phyloP scores from a whole-genome alignment of 2,888 invertebrate species.

The Strigamia crassipes region DNA sequence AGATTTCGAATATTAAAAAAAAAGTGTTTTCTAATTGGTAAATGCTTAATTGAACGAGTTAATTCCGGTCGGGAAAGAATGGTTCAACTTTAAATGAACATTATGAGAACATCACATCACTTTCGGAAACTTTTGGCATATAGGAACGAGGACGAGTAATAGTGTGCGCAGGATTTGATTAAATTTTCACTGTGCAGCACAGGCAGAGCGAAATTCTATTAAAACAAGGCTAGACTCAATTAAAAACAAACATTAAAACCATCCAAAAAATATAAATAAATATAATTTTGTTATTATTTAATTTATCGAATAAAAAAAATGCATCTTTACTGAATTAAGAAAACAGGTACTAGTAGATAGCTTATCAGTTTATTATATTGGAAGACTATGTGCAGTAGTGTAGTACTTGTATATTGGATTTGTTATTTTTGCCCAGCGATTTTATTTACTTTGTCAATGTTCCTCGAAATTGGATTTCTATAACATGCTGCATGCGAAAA shows the following conservation, averaged over 20 bases:
- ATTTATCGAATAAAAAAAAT: too few species aligned
- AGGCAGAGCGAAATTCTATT: not conserved
- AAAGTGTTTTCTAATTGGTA: too few species aligned
- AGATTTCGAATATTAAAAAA: too few species aligned
- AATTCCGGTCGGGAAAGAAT: not conserved
- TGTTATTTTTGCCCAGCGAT: not conserved
- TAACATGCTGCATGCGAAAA: not conserved
- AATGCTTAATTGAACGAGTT: too few species aligned
- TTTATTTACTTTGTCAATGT: not conserved
- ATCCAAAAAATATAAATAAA: not conserved
- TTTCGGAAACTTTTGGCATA: slow-evolving; percentile 29
- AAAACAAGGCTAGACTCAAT: slow-evolving; percentile 22
- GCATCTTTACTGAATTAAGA: too few species aligned
- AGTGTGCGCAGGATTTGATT: slow-evolving; percentile 24
- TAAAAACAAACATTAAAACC: not conserved
- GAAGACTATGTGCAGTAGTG: not conserved
- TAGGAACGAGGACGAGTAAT: slow-evolving; percentile 5
- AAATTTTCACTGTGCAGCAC: slow-evolving; percentile 10
- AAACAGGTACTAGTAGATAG: not conserved
- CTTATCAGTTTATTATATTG: not conserved
- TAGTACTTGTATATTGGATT: not conserved
- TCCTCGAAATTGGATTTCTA: slow-evolving; percentile 25
- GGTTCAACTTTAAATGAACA: not conserved
- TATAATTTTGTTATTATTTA: not conserved
- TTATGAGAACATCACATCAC: slow-evolving; percentile 21